Evolutionary conservation across 2,888 invertebrate genomes (phyloP), one percentile per base, ranked within the genome.

Genomic region (Buathra laborator): DNA sequence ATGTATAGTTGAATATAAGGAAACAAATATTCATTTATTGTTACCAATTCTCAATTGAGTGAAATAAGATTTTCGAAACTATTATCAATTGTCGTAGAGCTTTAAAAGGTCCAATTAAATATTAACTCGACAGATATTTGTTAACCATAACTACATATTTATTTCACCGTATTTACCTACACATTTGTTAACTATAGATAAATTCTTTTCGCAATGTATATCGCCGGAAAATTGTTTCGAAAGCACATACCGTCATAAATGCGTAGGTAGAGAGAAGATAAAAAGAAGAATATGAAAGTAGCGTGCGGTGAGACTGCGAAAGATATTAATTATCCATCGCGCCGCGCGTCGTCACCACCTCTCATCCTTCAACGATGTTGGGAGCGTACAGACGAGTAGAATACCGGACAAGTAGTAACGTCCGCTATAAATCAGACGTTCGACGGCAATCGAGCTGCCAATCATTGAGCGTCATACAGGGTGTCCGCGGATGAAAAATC

Each of bases 341-440:
- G 51, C 37, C 3, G 24, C 24, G 24, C 24, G 62, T 72, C 46
- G 75, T 59, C 67, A 46, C 70, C 81, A 51, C 75, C 72, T 70
- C 75, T 48, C 48, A 44, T 75, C 48, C 59, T 43, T 16, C 48
- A 37, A 59, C 16, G 32, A 24, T 68, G 1, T 19, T 24, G 24
- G 24, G 24, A 53, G 24, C 48, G 29, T 37, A 74, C 68, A 48
- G 56, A 75, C 37, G 59, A 72, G 44, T 19, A 48, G 70, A 46
- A 16, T 37, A 59, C 74, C 59, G 43, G 74, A 6, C 51, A 48
- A 81, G 75, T 81, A 81, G 75, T 70, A 70, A 76, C 81, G 81
- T 81, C 81, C 68, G 81, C 43, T 75, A 81, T 81, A 81, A 76
- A 75, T 81, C 81, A 81, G 70, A 75, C 81, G 43, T 24, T 32